phyloP scores from a whole-genome alignment of 1,140 invertebrate genomes.

The Neodiprion fabricii region DNA sequence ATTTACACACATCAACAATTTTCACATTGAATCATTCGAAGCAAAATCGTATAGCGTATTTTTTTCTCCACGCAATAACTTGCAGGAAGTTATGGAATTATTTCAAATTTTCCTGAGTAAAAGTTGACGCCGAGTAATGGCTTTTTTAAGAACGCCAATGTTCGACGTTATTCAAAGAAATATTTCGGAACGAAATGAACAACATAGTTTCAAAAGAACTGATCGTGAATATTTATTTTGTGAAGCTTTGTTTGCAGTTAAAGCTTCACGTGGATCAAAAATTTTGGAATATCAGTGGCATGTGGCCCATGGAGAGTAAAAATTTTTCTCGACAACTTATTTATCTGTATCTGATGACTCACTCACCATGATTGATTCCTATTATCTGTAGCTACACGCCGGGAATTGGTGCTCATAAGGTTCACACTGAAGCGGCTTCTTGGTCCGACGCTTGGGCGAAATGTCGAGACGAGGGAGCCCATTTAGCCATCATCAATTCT shows the following conservation, averaged over 20 bases:
- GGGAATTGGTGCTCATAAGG: slow-evolving; percentile 54
- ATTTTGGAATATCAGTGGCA: neutral
- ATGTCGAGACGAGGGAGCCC: slow-evolving; percentile 52
- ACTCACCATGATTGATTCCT: neutral
- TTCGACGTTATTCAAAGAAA: too few species aligned
- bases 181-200: neutral
- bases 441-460: slow-evolving; percentile 51
- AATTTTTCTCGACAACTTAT: neutral
- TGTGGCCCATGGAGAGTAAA: neutral
- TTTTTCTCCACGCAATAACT: too few species aligned
- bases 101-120: too few species aligned
- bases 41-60: too few species aligned
- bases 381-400: neutral
- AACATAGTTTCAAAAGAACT: neutral
- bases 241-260: neutral
- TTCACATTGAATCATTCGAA: too few species aligned
- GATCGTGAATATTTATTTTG: neutral
- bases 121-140: too few species aligned
- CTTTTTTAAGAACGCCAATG: too few species aligned
- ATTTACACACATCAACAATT: too few species aligned
- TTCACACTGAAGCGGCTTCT: slow-evolving; percentile 47
- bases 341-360: neutral
- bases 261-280: neutral
- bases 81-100: too few species aligned
- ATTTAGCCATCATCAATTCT: slow-evolving; percentile 54